Conservation (phyloP, 2,888 invertebrate genomes). For the Melanostoma mellinum region DNA sequence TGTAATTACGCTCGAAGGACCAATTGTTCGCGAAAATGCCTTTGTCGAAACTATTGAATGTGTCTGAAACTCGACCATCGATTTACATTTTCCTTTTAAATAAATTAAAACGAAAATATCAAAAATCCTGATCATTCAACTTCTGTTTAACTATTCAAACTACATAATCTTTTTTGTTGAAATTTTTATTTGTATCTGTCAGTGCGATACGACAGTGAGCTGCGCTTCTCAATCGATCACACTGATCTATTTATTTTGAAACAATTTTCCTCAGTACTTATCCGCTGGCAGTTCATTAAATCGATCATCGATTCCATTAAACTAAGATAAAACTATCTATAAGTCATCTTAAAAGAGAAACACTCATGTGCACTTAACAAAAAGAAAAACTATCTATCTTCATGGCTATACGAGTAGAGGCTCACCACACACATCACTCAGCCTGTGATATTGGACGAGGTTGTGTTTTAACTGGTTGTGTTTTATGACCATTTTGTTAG, state of each 20-base stretch:
- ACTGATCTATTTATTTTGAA: conserved; percentile 32
- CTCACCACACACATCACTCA: conserved; percentile 22
- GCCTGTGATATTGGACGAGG: conserved; percentile 24
- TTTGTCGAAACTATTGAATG: too few relatives aligned
- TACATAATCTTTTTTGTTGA: too few relatives aligned
- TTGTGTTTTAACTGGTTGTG: conserved; percentile 35
- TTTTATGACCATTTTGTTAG: conserved; percentile 23
- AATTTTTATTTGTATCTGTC: neutral
- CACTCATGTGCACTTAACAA: conserved; percentile 9
- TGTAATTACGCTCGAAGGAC: too few relatives aligned
- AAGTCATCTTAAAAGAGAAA: conserved; percentile 2
- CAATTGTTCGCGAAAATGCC: too few relatives aligned
- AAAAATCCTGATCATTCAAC: too few relatives aligned
- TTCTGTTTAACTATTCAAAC: too few relatives aligned
- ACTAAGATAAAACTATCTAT: conserved; percentile 48
- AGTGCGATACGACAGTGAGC: neutral
- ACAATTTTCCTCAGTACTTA: conserved; percentile 37
- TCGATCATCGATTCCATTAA: conserved; percentile 55
- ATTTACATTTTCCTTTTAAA: too few relatives aligned
- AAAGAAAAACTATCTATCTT: conserved; percentile 28
- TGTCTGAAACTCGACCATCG: too few relatives aligned
- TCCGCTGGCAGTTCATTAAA: conserved; percentile 49
- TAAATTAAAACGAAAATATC: too few relatives aligned
- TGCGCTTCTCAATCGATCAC: conserved; percentile 16
- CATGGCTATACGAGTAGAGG: conserved; percentile 38